Percentiles rank a stretch among this genome's conserved stretches.
Evolutionary conservation across 92 coral and sea anemone species (phyloP).

Genomic region (Heliopora coerulea): DNA sequence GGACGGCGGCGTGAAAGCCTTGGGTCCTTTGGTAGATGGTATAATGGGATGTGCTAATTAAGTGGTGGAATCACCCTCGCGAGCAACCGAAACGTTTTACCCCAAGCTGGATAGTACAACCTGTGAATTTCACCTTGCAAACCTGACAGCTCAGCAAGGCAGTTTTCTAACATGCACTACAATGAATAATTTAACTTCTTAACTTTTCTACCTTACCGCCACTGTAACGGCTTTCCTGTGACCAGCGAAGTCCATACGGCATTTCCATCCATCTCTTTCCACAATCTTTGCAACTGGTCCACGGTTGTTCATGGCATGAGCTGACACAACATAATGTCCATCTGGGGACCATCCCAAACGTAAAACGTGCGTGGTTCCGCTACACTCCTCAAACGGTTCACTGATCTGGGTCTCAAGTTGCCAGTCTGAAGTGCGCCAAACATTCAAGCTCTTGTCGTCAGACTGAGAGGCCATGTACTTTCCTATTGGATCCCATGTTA

Average conservation of each 20-base stretch:
- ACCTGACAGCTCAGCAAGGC: too few relatives aligned
- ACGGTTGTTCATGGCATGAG: conserved; percentile 96
- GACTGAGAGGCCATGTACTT: conserved; percentile 95
- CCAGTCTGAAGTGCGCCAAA: conserved; percentile 98
- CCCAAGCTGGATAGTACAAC: too few relatives aligned
- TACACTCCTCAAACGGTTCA: conserved; percentile 90
- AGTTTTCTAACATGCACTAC: too few relatives aligned
- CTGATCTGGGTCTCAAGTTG: conserved; percentile 79
- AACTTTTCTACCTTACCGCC: conserved; percentile 59
- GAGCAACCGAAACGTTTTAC: too few relatives aligned
- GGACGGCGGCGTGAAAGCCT: too few relatives aligned
- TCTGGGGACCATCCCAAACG: conserved; percentile 97
- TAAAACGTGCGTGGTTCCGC: conserved; percentile 93
- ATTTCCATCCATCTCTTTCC: conserved; percentile 97
- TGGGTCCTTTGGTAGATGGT: too few relatives aligned
- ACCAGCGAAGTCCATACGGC: conserved; percentile 95
- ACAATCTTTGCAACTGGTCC: conserved; percentile 98
- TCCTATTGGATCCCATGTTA: conserved; percentile 98
- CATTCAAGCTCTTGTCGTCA: conserved; percentile 77
- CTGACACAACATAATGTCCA: conserved; percentile 96
- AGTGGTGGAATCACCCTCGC: too few relatives aligned
- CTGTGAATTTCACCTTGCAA: too few relatives aligned
- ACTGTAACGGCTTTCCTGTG: conserved; percentile 94
- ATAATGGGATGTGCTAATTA: too few relatives aligned
- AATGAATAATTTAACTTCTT: too few relatives aligned